Base-by-base conservation (phyloP, 2,113 vertebrate species). In the Jacana jacana region DNA sequence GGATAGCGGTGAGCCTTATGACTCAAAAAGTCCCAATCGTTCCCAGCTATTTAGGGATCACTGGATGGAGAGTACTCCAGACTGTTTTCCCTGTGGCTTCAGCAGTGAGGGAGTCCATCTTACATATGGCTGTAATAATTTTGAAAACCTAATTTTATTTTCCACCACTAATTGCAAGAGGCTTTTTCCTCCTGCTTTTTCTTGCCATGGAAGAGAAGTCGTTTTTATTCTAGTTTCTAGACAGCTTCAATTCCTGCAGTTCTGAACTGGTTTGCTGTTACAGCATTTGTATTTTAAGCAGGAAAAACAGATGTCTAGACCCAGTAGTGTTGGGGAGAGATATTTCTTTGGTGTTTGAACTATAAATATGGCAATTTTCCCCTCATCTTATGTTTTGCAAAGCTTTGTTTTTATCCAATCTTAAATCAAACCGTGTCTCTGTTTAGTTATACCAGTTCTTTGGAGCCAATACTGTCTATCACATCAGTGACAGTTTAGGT, bases 301-400 rank as follows among this genome's bases (percentile, higher is more conserved):
- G 86, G 91, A 72, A 95, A 96, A 94, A 81, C 88, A 92, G 83
- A 94, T 91, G 83, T 92, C 88, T 93, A 89, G 86, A 95, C 72
- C 88, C 60, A 83, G 86, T 85, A 85, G 64, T 57, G 54, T 5
- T 79, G 49, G 31, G 42, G 33, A 92, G 77, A 93, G 72, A 90
- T 52, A 90, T 71, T 94, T 96, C 82, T 86, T 90, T 91, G 91
- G 75, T 96, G 82, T 94, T 91, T 93, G 86, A 94, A 84, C 49
- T 92, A 76, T 76, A 96, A 93, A 94, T 89, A 92, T 17, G 54
- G 40, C 54, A 81, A 57, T 63, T 58, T 92, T 91, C 33, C 46
- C 31, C 25, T 89, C 57, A 66, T 93, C 55, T 94, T 93, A 39
- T 68, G 44, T 63, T 94, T 93, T 96, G 72, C 68, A 89, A 94